Base-by-base conservation (phyloP, 2,888 invertebrate species). In the Xanthia icteritia region DNA sequence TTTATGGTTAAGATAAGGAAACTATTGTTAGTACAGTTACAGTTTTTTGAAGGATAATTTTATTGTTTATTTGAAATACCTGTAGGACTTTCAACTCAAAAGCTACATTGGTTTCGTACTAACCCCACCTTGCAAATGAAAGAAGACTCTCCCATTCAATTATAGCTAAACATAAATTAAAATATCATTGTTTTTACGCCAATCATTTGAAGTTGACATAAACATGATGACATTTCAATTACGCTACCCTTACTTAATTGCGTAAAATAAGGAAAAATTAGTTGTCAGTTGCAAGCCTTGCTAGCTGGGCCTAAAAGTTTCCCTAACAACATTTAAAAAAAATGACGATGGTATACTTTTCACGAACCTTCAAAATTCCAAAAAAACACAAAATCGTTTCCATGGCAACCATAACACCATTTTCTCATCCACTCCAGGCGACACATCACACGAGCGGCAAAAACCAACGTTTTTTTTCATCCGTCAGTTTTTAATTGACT, bases 401-500 rank as follows among this genome's bases (percentile, higher is more conserved):
- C 71, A 73, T 78, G 48, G 67, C 60, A 68, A 76, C 73, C 66
- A 58, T 81, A 83, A 82, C 78, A 66, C 73, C 65, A 81, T 82
- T 86, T 81, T 65, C 79, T 82, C 76, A 73, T 77, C 51, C 79
- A 81, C 69, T 79, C 70, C 39, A 77, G 69, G 76, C 76, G 68
- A 76, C 75, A 83, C 61, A 88, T 79, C 77, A 80, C 82, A 79
- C 76, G 73, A 73, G 72, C 81, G 71, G 61, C 79, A 81, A 84
- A 88, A 84, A 78, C 77, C 79, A 78, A 73, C 65, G 61, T 45
- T 84, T 85, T 88, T 78, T 84, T 84, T 79, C 70, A 80, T 78
- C 72, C 69, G 84, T 75, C 83, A 86, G 54, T 83, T 90, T 87
- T 90, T 90, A 90, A 90, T 90, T 90, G 89, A 90, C 90, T 89